phyloP scores from a whole-genome alignment of 2,888 invertebrate genomes.

The Phyto melanocephala region DNA sequence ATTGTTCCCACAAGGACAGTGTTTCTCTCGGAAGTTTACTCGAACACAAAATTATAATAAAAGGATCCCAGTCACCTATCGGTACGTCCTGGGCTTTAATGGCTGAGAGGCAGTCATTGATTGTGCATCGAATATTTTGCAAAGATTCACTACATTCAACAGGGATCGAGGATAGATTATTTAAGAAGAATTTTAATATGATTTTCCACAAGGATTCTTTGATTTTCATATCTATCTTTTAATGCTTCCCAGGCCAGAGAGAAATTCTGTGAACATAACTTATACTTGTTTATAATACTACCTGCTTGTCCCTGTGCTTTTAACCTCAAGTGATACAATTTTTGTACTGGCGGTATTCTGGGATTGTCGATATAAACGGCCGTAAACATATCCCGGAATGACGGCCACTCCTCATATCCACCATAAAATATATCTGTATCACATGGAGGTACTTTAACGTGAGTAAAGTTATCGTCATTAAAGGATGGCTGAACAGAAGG shows the following conservation, averaged over 20 bases:
- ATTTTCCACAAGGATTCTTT: conserved; percentile 21
- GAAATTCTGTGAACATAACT: background rate
- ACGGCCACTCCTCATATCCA: conserved; percentile 11
- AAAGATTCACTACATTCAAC: background rate
- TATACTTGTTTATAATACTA: background rate
- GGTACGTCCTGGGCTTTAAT: no score
- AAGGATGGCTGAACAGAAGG: no score
- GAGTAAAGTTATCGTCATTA: background rate
- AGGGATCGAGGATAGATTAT: background rate
- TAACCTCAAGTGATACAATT: conserved; percentile 4
- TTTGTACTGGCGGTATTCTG: background rate
- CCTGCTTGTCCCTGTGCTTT: conserved; percentile 13
- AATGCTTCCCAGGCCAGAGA: conserved; percentile 21
- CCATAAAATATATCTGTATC: background rate
- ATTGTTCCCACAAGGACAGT: conserved; percentile 17
- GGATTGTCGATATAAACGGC: background rate
- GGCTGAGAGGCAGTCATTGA: conserved; percentile 22
- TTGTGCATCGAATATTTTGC: conserved; percentile 1
- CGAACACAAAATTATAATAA: background rate
- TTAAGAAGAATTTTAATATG: conserved; percentile 4
- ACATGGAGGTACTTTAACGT: background rate
- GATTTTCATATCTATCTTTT: conserved; percentile 14
- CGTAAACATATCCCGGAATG: conserved; percentile 21
- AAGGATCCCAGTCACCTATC: no score
- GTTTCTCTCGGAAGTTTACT: conserved; percentile 25